A percentile compares a stretch with the other conserved stretches of the same genome.
These are phyloP conservation scores for Sarcophilus harrisii DNA, from an alignment of 2,797 vertebrate genomes.

Conservation along the genomic window DNA sequence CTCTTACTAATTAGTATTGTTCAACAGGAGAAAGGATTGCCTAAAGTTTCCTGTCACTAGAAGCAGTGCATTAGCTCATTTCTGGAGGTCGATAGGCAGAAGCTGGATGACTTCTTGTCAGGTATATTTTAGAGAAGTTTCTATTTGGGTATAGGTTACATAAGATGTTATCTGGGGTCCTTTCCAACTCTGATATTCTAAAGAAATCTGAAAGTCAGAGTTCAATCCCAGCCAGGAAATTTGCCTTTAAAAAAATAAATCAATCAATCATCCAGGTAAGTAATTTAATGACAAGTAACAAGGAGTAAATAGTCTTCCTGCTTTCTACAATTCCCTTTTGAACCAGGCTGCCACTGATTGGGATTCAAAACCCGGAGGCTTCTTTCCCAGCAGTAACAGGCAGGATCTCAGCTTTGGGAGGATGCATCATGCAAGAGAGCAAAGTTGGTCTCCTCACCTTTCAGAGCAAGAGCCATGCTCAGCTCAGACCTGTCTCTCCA, in stretches of 20 bases:
- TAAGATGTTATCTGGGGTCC: not conserved
- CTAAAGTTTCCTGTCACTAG: not conserved
- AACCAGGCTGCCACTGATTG: not conserved
- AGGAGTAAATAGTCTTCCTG: not conserved
- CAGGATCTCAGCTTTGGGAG: not conserved
- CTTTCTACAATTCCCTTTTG: constrained; percentile 46
- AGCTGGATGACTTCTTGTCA: not conserved
- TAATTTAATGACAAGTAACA: constrained; percentile 1
- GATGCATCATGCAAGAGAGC: not conserved
- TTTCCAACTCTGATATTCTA: not conserved
- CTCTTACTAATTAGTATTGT: not conserved
- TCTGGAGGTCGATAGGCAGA: not conserved
- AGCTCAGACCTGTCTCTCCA: not conserved
- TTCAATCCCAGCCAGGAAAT: not conserved
- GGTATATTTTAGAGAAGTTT: not conserved
- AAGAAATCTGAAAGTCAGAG: constrained; percentile 79
- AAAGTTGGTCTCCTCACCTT: not conserved
- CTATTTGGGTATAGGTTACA: not conserved
- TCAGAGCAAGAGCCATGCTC: not conserved
- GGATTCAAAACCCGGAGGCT: not conserved
- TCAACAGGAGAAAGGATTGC: not conserved
- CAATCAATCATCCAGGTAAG: constrained; percentile 33
- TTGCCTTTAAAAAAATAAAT: not conserved
- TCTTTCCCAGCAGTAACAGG: not conserved
- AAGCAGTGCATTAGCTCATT: not conserved